These are phyloP conservation scores for Volucella bombylans DNA, from an alignment of 2,888 invertebrate species.

Conservation along the genomic window DNA sequence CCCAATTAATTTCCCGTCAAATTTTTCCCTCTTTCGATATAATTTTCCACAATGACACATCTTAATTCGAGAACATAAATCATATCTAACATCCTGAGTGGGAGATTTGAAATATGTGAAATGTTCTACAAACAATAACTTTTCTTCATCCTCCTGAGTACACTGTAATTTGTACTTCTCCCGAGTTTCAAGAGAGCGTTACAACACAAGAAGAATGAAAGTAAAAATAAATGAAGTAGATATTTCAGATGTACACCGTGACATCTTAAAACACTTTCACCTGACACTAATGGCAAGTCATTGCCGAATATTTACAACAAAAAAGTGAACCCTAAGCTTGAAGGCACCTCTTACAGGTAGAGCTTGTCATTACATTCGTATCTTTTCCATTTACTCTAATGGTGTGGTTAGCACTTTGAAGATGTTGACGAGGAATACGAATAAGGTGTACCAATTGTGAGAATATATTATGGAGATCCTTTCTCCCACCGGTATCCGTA, in stretches of 20 bases:
- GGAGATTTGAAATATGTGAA: conserved; percentile 28
- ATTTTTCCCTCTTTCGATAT: not conserved
- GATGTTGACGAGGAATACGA: not conserved
- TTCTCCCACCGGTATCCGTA: too few relatives aligned
- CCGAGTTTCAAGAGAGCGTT: not conserved
- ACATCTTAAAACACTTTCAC: conserved; percentile 28
- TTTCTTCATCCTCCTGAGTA: not conserved
- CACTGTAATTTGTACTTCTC: not conserved
- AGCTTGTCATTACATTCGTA: not conserved
- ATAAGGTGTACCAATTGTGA: too few relatives aligned
- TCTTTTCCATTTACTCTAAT: not conserved
- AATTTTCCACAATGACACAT: conserved; percentile 4
- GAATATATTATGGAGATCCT: too few relatives aligned
- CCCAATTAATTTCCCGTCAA: too few relatives aligned
- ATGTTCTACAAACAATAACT: conserved; percentile 33
- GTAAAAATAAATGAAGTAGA: conserved; percentile 33
- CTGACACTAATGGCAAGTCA: conserved; percentile 31
- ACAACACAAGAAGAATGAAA: not conserved
- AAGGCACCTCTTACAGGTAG: not conserved
- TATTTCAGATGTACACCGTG: conserved; percentile 24
- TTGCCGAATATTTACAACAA: conserved; percentile 12
- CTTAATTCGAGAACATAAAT: conserved; percentile 20
- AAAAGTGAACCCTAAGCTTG: not conserved
- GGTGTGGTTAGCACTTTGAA: not conserved
- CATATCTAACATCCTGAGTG: conserved; percentile 12